Base-by-base conservation (phyloP, 2,888 invertebrate genomes). In the Lithosia quadra region DNA sequence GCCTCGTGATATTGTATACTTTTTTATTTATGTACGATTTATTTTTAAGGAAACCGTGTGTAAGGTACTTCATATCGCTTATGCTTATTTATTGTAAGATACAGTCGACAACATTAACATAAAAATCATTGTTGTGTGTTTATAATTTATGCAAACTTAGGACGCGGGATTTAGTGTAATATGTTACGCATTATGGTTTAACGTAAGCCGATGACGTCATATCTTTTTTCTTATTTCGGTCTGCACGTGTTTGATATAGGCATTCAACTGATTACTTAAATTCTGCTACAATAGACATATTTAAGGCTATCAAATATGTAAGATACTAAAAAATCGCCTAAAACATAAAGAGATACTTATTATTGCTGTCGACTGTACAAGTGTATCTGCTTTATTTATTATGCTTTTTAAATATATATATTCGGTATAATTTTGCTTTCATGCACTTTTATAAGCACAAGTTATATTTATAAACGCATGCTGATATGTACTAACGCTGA, bases 401-500 rank as follows among this genome's bases (percentile, higher is more conserved):
- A 58, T 63, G 71, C 66, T 74, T 60, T 70, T 49, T 49, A 33
- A n/a, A 15, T 10, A 60, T 22, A 61, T 72, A 63, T 67, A 68
- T 53, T 18, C 34, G 71, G 36, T 71, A 65, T 59, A 69, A 22
- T 71, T 53, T 69, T 72, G 76, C 70, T 82, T 71, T 63, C 56
- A 71, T 69, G 66, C 64, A 68, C 57, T 75, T 79, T 70, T 53
- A 34, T 68, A 15, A n/a, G 72, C 79, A 72, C 76, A 73, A 64
- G 62, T 75, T 69, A 73, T 66, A 63, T 71, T 75, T 71, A 72
- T 70, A 71, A 73, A 67, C 34, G 82, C 75, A 82, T 82, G 82
- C 70, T 63, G 63, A 57, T 21, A n/a, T 65, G 21, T 70, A 71
- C 63, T 80, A 74, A 76, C 72, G 72, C 53, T 67, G 61, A 63